Evolutionary conservation across 1,140 invertebrate species (phyloP), one percentile per base, ranked within the genome.

Genomic region (Anoplolepis gracilipes): DNA sequence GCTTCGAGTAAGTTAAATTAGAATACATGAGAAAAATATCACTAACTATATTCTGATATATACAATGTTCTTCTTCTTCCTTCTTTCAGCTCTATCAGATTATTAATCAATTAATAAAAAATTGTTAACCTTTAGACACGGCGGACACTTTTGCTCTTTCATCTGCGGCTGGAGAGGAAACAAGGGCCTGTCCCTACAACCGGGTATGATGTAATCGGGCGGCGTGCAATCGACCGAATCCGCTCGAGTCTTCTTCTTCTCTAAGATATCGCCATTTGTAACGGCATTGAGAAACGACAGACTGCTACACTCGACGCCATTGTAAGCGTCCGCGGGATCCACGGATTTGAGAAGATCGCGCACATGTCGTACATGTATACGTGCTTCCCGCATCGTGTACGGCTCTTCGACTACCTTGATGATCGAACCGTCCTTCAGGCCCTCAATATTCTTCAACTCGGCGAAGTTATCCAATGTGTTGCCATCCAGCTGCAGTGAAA

Each of bases 341-440:
- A 99, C 96, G 42, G 98, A 99, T 91, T 99, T 99, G 4, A 99
- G 95, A 11, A 99, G 95, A 95, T 99, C 99, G 25, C 99, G 96
- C 1, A 99, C 98, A 94, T 99, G 99, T 91, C 99, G 97, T 0
- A 99, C 97, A 94, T 99, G 99, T 92, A 99, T 99, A 62, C 99
- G 96, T 1, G 99, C 99, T 94, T 99, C 99, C 7, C 99, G 97
- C 96, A 99, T 98, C 39, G 99, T 99, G 92, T 99, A 99, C 0
- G 98, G 98, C 92, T 99, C 99, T 96, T 98, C 97, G 3, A 98
- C 97, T 6, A 98, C 97, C 95, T 98, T 99, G 72, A 99, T 98
- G 42, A 98, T 95, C 10, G 98, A 99, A 6, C 98, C 98, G 93
- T 99, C 98, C 94, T 99, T 98, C 7, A 99, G 95, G 0, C 98